Percentiles rank a stretch among this genome's conserved stretches.
Conservation (phyloP, 2,797 vertebrate genomes). For the Anguilla anguilla region DNA sequence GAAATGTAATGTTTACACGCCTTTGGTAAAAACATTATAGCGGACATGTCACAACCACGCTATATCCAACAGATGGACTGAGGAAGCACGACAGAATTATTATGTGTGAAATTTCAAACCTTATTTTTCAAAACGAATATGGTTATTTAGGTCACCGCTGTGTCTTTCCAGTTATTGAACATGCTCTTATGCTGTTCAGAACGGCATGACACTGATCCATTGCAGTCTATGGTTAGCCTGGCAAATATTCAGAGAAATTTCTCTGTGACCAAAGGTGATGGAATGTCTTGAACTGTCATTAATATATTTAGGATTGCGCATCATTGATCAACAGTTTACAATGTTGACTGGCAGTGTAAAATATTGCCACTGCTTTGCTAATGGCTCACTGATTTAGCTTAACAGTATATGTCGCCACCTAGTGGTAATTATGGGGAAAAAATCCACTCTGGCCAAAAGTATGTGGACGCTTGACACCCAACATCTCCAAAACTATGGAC, state of each 20-base stretch:
- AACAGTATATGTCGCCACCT: constrained; percentile 48
- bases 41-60: background rate
- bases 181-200: background rate
- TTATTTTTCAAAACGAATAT: background rate
- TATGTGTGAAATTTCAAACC: background rate
- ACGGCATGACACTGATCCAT: background rate
- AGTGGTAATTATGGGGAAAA: constrained; percentile 34
- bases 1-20: background rate
- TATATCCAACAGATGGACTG: background rate
- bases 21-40: background rate
- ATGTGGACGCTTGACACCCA: too few species aligned
- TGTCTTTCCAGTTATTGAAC: background rate
- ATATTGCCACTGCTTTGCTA: background rate
- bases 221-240: background rate
- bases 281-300: background rate
- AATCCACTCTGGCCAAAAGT: background rate
- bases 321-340: background rate
- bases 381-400: background rate
- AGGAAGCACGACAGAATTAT: background rate
- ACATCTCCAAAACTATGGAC: too few species aligned
- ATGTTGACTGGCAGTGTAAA: background rate
- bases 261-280: background rate
- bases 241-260: background rate
- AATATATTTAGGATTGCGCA: background rate
- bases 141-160: constrained; percentile 1